phyloP scores from a whole-genome alignment of 2,113 vertebrate genomes.

The Megaceryle maxima region DNA sequence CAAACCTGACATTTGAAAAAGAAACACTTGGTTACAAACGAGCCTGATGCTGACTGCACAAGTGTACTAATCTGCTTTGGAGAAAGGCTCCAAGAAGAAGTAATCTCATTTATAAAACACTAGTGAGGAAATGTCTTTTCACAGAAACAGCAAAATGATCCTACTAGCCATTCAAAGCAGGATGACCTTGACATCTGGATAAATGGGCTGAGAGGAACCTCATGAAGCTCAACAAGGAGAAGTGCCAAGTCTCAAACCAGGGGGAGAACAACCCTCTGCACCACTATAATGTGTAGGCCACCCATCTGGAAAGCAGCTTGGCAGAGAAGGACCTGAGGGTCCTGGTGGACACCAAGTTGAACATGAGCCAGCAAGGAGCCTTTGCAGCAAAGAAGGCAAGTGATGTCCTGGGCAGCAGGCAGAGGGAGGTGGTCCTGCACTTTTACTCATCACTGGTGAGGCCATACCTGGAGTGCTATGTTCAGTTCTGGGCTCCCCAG shows the following conservation, averaged over 20 bases:
- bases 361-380: background rate
- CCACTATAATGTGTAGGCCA: too few species aligned
- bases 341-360: background rate
- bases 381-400: fast-evolving
- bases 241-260: background rate
- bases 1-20: background rate
- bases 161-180: background rate
- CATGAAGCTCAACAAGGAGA: background rate
- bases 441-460: background rate
- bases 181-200: background rate
- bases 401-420: background rate
- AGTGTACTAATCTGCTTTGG: background rate
- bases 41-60: background rate
- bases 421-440: background rate
- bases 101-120: background rate
- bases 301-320: background rate
- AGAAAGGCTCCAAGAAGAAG: background rate
- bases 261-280: background rate
- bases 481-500: background rate
- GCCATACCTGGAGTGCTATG: background rate
- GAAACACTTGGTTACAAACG: background rate
- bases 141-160: background rate
- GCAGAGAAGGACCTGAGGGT: background rate
- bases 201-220: background rate
- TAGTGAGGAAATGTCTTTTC: background rate